A percentile compares a stretch with the other conserved stretches of the same genome.
Conservation (phyloP, 2,113 vertebrate species). For the Nanger granti region DNA sequence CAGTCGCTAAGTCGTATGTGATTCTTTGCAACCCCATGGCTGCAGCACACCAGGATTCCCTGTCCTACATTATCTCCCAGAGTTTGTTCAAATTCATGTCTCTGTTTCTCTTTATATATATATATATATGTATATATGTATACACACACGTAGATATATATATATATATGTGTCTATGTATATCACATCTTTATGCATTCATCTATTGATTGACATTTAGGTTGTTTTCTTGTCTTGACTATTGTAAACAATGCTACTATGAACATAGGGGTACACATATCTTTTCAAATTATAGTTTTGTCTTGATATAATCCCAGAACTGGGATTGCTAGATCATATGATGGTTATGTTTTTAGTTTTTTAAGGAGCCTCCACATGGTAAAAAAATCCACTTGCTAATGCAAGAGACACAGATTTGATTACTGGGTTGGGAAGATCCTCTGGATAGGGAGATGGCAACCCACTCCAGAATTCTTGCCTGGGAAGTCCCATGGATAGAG, state of each 20-base stretch:
- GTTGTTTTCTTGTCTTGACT: neutral
- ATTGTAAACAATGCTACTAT: neutral
- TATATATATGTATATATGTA: neutral
- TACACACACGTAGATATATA: neutral
- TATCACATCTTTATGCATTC: neutral
- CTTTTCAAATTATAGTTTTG: neutral
- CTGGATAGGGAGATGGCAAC: neutral
- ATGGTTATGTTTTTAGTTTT: neutral
- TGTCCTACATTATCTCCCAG: neutral
- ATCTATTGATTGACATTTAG: neutral
- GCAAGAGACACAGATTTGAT: neutral
- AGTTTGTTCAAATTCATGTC: neutral
- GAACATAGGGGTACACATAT: neutral
- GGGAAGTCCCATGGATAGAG: neutral
- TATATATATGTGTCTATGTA: neutral
- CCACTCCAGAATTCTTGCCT: neutral
- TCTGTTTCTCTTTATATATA: neutral
- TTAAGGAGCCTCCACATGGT: neutral
- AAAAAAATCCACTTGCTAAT: neutral
- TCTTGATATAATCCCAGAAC: neutral
- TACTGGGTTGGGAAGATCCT: neutral
- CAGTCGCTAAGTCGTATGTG: neutral
- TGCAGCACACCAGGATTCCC: neutral
- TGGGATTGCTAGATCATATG: neutral
- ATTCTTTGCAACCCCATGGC: neutral